Percentiles rank a stretch among this genome's conserved stretches.
phyloP scores from a whole-genome alignment of 1,140 invertebrate genomes.

The Drosophila ercepeae region DNA sequence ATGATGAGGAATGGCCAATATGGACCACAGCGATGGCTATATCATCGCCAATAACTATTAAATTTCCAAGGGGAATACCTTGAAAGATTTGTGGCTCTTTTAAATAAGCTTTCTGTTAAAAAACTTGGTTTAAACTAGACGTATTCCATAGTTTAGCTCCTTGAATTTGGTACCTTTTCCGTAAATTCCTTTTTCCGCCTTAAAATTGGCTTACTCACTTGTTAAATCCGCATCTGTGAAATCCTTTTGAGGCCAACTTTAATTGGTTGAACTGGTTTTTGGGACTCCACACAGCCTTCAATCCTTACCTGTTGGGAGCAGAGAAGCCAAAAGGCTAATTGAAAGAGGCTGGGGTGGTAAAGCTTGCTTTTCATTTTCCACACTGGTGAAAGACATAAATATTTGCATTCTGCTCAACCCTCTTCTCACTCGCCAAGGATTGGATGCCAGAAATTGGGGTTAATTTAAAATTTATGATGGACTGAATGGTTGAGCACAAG shows the following conservation, averaged over 20 bases:
- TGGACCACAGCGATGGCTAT: no score
- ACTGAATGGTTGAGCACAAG: constrained; percentile 43
- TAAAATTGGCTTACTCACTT: constrained; percentile 10
- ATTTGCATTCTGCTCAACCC: constrained; percentile 32
- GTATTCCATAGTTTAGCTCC: not conserved
- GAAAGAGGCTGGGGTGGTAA: constrained; percentile 27
- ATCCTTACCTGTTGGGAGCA: constrained; percentile 21
- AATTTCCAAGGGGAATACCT: no score
- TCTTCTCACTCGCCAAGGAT: constrained; percentile 13
- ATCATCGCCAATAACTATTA: no score
- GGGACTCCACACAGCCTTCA: constrained; percentile 15
- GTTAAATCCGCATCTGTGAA: constrained; percentile 11
- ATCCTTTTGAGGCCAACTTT: constrained; percentile 11
- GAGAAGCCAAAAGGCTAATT: constrained; percentile 31
- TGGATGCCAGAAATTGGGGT: constrained; percentile 37
- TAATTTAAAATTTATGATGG: constrained; percentile 57
- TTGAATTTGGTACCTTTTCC: constrained; percentile 1
- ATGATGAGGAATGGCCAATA: no score
- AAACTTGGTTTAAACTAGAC: no score
- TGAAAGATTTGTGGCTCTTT: no score
- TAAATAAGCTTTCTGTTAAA: no score
- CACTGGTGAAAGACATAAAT: constrained; percentile 29
- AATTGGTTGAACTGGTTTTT: constrained; percentile 32
- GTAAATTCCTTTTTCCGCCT: not conserved
- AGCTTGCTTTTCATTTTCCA: constrained; percentile 46